phyloP scores from a whole-genome alignment of 1,140 invertebrate species.

The Nasonia longicornis region DNA sequence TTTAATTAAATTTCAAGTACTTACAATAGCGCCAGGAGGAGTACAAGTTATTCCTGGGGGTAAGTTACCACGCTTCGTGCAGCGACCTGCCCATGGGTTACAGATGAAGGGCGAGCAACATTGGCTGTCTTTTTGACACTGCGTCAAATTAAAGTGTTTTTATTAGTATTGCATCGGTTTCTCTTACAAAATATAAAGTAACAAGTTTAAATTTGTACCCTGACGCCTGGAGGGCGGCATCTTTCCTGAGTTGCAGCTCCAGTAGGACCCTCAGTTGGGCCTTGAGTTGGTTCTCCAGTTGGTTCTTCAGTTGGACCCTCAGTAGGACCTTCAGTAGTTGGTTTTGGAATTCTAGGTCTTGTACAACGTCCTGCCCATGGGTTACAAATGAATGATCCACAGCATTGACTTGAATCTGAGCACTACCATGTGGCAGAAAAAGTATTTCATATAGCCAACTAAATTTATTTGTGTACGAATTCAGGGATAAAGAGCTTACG shows the following conservation, averaged over 20 bases:
- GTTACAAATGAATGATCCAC: slow-evolving; percentile 12
- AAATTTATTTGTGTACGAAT: not conserved
- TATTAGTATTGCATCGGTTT: too few relatives aligned
- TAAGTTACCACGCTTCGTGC: not conserved
- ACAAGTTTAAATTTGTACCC: too few relatives aligned
- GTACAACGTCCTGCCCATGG: slow-evolving; percentile 29
- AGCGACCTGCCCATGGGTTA: not conserved
- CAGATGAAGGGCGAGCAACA: slow-evolving; percentile 5
- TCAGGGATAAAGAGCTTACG: not conserved
- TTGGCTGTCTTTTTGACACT: not conserved
- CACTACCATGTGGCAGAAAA: slow-evolving; percentile 19
- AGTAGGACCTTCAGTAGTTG: not conserved
- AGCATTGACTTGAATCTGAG: not conserved
- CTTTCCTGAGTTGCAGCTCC: too few relatives aligned
- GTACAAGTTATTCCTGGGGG: not conserved
- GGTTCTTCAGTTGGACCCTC: too few relatives aligned
- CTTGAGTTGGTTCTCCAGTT: too few relatives aligned
- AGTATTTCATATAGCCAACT: not conserved
- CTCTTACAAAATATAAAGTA: too few relatives aligned
- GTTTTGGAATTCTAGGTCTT: not conserved
- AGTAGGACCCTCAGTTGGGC: too few relatives aligned
- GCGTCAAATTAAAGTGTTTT: too few relatives aligned
- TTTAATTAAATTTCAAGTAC: not conserved
- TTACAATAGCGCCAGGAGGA: slow-evolving; percentile 11
- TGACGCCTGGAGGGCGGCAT: too few relatives aligned